Base-by-base conservation (phyloP, 1,140 invertebrate genomes). In the Lepidotrigona ventralis region DNA sequence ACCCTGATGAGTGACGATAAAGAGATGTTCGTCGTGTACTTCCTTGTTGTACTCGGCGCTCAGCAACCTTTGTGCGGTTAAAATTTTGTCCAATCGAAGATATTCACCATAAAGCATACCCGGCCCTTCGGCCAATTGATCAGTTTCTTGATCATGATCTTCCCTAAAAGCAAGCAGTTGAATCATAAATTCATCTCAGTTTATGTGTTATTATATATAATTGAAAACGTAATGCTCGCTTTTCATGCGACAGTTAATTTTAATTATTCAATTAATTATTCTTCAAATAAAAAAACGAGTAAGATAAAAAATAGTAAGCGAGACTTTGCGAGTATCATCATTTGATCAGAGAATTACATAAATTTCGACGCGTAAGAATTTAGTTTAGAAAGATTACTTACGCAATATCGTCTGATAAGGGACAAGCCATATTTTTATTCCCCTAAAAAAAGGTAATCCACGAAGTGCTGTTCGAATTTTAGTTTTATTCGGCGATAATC, bases 1-100 rank as follows among this genome's bases (percentile, higher is more conserved):
- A 99, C 98, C 98, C 97, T 99, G 99, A 95, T 99, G 99, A 51
- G 98, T 99, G 17, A 99, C 95, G 71, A 99, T 99, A 92, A 99
- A 99, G 5, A 99, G 95, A 95, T 99, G 99, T 92, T 99, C 99
- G 93, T 99, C 99, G 86, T 99, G 99, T 0, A 99, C 95, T 84
- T 93, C 90, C 81, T 95, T 95, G 64, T 96, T 95, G 23, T 96
- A 95, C 89, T 97, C 95, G 51, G 95, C 95, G 85, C 98, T 99
- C 6, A 98, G 94, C 94, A 99, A 95, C 71, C 96, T 95, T 94
- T 99, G 99, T 15, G 98, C 97, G 23, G 94, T 95, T 21, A 99
- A 95, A 26, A 99, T 94, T 91, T 98, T 98, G 91, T 99, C 98
- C 88, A 99, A 94, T 95, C 97, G 96, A 64, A 99, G 94, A 91